Base-by-base conservation (phyloP, 1,140 invertebrate genomes). In the Magallana gigas region DNA sequence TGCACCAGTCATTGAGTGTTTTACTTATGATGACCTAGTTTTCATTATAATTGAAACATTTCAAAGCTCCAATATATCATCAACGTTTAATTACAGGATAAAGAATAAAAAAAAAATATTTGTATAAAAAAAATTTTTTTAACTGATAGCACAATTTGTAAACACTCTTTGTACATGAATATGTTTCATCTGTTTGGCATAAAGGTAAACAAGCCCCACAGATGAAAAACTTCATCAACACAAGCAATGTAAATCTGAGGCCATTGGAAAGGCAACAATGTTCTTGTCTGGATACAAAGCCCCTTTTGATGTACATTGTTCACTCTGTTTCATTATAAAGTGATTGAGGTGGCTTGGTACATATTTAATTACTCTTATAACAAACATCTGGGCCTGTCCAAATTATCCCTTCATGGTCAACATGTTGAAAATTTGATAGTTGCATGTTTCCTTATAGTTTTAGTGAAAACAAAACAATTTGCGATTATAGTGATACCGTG, bases 401-500 rank as follows among this genome's bases (percentile, higher is more conserved):
- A 29, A 18, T 76, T 29, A 76, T 29, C 23, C 68, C 23, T 11
- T 29, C 36, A 76, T 76, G 68, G 68, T 76, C 68, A 76, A 12
- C 68, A 76, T 76, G 68, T 76, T 76, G 8, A 76, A 71, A 76
- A 76, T 76, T 3, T 76, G 68, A 76, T 76, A 76, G 23, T 76
- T 76, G 68, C 68, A 76, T 76, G 68, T 23, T 76, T 8, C 23
- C 29, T 18, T 36, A 7, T 29, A 8, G 9, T 76, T 76, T 29
- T 9, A 9, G 23, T 5, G 68, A 48, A 48, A 11, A 18, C 2
- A 11, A 76, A 76, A 76, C 68, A 76, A 76, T 36, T 36, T 1
- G 23, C 68, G 36, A 76, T 76, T 76, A 76, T 23, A 23, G 23
- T 23, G 1, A 23, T 76, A 12, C 23, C 11, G 18, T 18, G 36